Percentiles rank a stretch among this genome's conserved stretches.
phyloP scores from a whole-genome alignment of 2,113 vertebrate genomes.

The Paralichthys olivaceus region DNA sequence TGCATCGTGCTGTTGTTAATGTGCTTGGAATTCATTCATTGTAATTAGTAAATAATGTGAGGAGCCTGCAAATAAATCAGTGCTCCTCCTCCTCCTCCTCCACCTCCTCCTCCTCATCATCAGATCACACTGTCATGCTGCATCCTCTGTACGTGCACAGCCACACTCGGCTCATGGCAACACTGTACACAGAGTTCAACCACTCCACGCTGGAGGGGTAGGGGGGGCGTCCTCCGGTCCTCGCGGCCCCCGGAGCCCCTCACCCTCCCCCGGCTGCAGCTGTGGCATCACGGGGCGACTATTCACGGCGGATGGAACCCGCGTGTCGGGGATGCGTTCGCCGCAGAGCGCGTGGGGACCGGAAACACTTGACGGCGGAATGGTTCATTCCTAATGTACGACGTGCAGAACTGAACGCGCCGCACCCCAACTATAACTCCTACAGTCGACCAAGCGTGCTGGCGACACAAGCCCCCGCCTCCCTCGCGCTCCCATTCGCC shows the following conservation, averaged over 20 bases:
- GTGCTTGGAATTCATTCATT: background rate
- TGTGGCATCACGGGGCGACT: background rate
- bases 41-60: background rate
- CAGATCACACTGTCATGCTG: slow-evolving; percentile 71
- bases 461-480: slow-evolving; percentile 24
- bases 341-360: background rate
- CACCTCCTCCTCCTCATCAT: slow-evolving; percentile 36
- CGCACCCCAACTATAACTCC: slow-evolving; percentile 85
- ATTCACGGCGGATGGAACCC: background rate
- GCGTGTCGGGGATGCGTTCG: too few relatives aligned
- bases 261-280: background rate
- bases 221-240: slow-evolving; percentile 30
- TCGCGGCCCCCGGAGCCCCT: background rate
- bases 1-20: too few relatives aligned
- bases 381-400: slow-evolving; percentile 90
- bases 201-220: slow-evolving; percentile 74
- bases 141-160: slow-evolving; percentile 88
- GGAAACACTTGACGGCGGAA: slow-evolving; percentile 65
- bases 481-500: slow-evolving; percentile 24
- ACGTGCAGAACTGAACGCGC: slow-evolving; percentile 96
- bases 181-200: slow-evolving; percentile 85
- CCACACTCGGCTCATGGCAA: slow-evolving; percentile 90
- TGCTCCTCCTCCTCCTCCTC: slow-evolving; percentile 25
- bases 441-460: slow-evolving; percentile 46
- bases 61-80: slow-evolving; percentile 47